Base-by-base conservation (phyloP, 2,888 invertebrate genomes). In the Callyntrura guangdongensis region DNA sequence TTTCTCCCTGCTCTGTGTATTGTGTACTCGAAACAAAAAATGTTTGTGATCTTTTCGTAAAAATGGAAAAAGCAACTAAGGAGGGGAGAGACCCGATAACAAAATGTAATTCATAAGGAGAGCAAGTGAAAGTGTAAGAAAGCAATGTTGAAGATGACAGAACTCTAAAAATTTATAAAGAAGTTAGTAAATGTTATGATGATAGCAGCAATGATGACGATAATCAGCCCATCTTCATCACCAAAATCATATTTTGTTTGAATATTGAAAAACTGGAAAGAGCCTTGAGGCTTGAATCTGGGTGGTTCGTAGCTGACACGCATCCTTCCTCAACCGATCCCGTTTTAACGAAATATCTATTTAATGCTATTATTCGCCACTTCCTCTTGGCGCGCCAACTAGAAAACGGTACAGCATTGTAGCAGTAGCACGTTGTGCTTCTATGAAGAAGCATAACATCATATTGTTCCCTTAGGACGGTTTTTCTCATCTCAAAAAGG, bases 261-360 rank as follows among this genome's bases (percentile, higher is more conserved):
- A 79, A 85, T 67, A 77, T 77, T 74, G 85, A 79, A 81, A 89
- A 85, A 83, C 85, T 84, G 83, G 79, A 67, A 69, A 85, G 79
- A 27, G 64, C 85, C 85, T 45, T 69, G 67, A 79, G 85, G 69
- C n/a, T 85, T 27, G 56, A 72, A 72, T 67, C 69, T 27, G 36
- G 20, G 25, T 20, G 20, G 1, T 56, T 77, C 53, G 17, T 77
- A 11, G n/a, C 25, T 64, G 14, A 53, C 36, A 61, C 1, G n/a
- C 36, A 17, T 77, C 77, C 22, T 36, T 36, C 53, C 25, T 14
- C 22, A 25, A 25, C 74, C 14, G 49, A 22, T 47, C 5, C 9
- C 12, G 22, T 36, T 36, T 36, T 36, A 36, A 36, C 36, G 36
- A 36, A 36, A 36, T 36, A 6, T 36, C 3, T 4, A 36, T 4